Base-by-base conservation (phyloP, 2,113 vertebrate genomes). In the Oxygymnocypris stewartii region DNA sequence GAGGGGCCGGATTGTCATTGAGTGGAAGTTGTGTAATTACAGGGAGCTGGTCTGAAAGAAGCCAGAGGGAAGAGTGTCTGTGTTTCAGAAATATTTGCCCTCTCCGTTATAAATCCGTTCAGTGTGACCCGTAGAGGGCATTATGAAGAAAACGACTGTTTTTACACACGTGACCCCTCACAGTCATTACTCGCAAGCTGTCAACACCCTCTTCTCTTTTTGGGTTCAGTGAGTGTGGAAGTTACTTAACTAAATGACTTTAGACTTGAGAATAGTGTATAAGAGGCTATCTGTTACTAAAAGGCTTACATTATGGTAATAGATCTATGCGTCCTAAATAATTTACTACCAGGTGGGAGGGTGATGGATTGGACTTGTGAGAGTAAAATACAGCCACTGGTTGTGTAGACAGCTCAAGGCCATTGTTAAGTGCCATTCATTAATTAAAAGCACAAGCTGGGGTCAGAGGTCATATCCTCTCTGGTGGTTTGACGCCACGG, bases 21-120 rank as follows among this genome's bases (percentile, higher is more conserved):
- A 89, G 59, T 73, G 87, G 63, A 83, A 89, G 91, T 92, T 89
- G 90, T 89, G 90, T 93, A 94, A 94, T 94, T 92, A 94, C 91
- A 94, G 91, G 91, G 89, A 54, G 18, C 75, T 44, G 73, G 74
- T 47, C 84, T 88, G 86, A 88, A 80, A 90, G n/a, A 89, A 87
- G 88, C 42, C 90, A 90, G 31, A 65, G 84, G 89, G 88, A 90
- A 47, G 63, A 49, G 81, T 40, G 76, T 57, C 57, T 79, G 61
- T 79, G 75, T 83, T 31, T 82, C 63, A 13, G 20, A 84, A 75
- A 84, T 74, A 84, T 84, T 73, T 74, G 82, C 82, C 82, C 82
- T 84, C 35, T 84, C 51, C 31, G 8, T 25, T 74, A 74, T 59
- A 74, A 74, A 74, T 84, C 4, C 2, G 18, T 74, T 54, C 6